Conservation (phyloP, 2,797 vertebrate species). For the Centroberyx gerrardi region DNA sequence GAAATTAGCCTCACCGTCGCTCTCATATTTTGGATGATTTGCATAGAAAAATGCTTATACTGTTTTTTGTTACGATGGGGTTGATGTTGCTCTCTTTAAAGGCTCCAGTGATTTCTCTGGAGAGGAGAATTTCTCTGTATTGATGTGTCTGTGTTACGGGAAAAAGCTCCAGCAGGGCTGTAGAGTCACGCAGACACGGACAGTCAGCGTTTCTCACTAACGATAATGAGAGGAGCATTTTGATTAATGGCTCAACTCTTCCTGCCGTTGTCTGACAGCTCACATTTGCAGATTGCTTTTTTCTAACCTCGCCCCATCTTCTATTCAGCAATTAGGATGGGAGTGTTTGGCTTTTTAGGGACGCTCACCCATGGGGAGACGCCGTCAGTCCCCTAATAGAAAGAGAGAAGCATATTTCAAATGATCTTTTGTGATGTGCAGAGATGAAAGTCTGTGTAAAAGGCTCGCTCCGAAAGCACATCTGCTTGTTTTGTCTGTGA, state of each 20-base stretch:
- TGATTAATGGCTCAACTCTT: conserved; percentile 78
- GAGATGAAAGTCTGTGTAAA: conserved; percentile 56
- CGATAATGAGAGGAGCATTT: conserved; percentile 77
- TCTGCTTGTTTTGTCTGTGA: conserved; percentile 67
- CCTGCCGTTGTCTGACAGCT: conserved; percentile 70
- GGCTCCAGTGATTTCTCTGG: conserved; percentile 63
- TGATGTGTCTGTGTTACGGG: conserved; percentile 55
- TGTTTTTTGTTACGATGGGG: conserved; percentile 47
- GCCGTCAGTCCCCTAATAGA: conserved; percentile 34
- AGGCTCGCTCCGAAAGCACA: conserved; percentile 59
- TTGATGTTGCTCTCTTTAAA: conserved; percentile 46
- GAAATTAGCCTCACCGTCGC: conserved; percentile 70
- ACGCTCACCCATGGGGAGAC: conserved; percentile 38
- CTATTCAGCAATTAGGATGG: conserved; percentile 73
- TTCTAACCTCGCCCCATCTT: conserved; percentile 57
- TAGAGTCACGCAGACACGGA: conserved; percentile 57
- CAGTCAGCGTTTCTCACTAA: conserved; percentile 81
- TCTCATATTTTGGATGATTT: conserved; percentile 64
- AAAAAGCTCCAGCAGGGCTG: conserved; percentile 57
- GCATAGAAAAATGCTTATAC: conserved; percentile 72
- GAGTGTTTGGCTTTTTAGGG: conserved; percentile 62
- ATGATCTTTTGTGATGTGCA: conserved; percentile 50
- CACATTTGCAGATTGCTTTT: conserved; percentile 73
- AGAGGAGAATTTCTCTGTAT: conserved; percentile 55
- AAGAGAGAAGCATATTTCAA: conserved; percentile 54